Percentiles rank a stretch among this genome's conserved stretches.
Conservation (phyloP, 2,797 vertebrate genomes). For the Adrianichthys oophorus region DNA sequence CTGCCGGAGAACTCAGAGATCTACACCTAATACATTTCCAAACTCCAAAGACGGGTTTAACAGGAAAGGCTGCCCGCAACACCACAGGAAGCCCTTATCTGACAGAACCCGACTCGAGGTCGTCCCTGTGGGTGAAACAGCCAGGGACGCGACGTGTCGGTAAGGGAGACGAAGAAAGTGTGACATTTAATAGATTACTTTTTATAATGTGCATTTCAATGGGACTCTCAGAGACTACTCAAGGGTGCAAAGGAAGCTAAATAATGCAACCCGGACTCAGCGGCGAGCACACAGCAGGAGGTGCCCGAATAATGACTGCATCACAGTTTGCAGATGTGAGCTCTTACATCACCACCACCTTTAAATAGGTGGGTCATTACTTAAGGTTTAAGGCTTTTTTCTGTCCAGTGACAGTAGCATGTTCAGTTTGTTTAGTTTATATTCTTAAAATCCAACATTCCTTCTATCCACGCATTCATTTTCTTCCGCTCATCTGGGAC, state of each 20-base stretch:
- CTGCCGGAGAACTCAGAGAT: slow-evolving; percentile 29
- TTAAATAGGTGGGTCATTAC: no score
- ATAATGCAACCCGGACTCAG: slow-evolving; percentile 36
- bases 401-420: no score
- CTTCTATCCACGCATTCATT: no score
- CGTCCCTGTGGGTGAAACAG: slow-evolving; percentile 57
- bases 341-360: slow-evolving; percentile 34
- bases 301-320: slow-evolving; percentile 45
- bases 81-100: slow-evolving; percentile 57
- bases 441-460: no score
- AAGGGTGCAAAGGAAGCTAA: slow-evolving; percentile 33
- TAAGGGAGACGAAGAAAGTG: slow-evolving; percentile 51
- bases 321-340: slow-evolving; percentile 40
- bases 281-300: slow-evolving; percentile 26
- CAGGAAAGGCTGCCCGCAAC: slow-evolving; percentile 48
- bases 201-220: slow-evolving; percentile 49
- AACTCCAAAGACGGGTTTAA: slow-evolving; percentile 42
- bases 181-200: slow-evolving; percentile 59
- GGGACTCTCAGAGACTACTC: slow-evolving; percentile 36
- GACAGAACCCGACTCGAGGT: slow-evolving; percentile 51
- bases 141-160: slow-evolving; percentile 54
- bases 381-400: no score
- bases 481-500: no score
- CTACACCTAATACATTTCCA: slow-evolving; percentile 46
- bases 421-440: no score